These are phyloP conservation scores for Leguminivora glycinivorella DNA, from an alignment of 1,140 invertebrate genomes.

Conservation along the genomic window DNA sequence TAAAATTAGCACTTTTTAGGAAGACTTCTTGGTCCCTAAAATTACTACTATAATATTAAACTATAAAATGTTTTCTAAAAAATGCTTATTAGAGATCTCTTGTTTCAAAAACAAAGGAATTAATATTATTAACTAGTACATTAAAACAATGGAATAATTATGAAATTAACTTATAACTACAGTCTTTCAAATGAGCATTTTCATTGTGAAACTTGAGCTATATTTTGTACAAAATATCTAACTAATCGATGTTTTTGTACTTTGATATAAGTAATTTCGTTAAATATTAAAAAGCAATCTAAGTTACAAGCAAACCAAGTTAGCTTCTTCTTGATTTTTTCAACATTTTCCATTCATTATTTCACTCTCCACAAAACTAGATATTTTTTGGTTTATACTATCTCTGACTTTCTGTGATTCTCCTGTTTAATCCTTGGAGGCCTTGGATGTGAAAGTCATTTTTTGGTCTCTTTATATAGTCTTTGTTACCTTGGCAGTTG, in stretches of 20 bases:
- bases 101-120: slow-evolving; percentile 22
- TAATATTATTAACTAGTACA: background rate
- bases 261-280: background rate
- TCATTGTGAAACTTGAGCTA: slow-evolving; percentile 8
- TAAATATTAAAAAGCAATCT: background rate
- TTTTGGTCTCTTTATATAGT: too few relatives aligned
- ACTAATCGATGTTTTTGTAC: background rate
- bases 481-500: too few relatives aligned
- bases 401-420: too few relatives aligned
- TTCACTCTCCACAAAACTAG: too few relatives aligned
- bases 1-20: background rate
- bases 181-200: slow-evolving; percentile 24
- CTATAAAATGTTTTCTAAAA: background rate
- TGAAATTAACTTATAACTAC: background rate
- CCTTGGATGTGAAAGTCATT: too few relatives aligned
- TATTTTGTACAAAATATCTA: background rate
- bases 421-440: too few relatives aligned
- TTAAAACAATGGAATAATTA: slow-evolving; percentile 16
- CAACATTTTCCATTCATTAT: background rate
- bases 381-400: too few relatives aligned
- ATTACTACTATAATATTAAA: background rate
- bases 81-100: slow-evolving; percentile 16
- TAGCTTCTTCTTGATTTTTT: too few relatives aligned
- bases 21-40: slow-evolving; percentile 15
- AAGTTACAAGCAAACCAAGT: too few relatives aligned